Conservation (phyloP, 2,888 invertebrate species). For the Timema cristinae region DNA sequence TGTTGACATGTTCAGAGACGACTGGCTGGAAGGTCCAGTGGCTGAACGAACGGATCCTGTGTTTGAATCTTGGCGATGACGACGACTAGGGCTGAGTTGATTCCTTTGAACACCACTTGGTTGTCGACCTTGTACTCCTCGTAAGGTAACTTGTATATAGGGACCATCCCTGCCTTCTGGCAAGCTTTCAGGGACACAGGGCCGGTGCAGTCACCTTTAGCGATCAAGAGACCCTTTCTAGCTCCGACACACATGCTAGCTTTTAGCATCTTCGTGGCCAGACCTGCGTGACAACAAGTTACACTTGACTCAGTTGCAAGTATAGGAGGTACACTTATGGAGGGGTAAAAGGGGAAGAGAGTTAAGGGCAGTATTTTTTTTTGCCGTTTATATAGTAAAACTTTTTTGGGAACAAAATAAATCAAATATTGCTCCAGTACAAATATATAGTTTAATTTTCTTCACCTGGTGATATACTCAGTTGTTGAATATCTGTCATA, state of each 20-base stretch:
- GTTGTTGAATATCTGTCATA: too few species aligned
- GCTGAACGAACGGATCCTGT: too few species aligned
- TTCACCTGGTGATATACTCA: too few species aligned
- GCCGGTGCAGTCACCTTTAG: conserved; percentile 26
- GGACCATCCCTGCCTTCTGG: conserved; percentile 19
- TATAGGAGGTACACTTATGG: too few species aligned
- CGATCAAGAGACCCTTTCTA: conserved; percentile 11
- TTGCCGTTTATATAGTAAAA: too few species aligned
- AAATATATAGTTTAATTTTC: too few species aligned
- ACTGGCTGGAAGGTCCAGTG: too few species aligned
- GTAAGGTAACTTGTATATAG: conserved; percentile 20
- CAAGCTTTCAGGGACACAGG: conserved; percentile 17
- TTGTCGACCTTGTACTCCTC: conserved; percentile 18
- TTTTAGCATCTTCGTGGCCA: conserved; percentile 18
- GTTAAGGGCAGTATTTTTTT: too few species aligned
- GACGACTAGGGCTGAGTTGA: neutral
- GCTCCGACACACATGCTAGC: conserved; percentile 23
- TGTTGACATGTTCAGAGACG: too few species aligned
- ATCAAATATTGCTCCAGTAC: too few species aligned
- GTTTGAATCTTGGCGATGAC: neutral
- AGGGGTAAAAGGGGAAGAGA: too few species aligned
- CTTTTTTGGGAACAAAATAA: too few species aligned
- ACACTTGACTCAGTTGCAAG: neutral
- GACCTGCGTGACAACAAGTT: conserved; percentile 15
- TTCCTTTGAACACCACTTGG: conserved; percentile 18